phyloP scores from a whole-genome alignment of 35 echinoderm and acorn worm species.

The Lytechinus variegatus region DNA sequence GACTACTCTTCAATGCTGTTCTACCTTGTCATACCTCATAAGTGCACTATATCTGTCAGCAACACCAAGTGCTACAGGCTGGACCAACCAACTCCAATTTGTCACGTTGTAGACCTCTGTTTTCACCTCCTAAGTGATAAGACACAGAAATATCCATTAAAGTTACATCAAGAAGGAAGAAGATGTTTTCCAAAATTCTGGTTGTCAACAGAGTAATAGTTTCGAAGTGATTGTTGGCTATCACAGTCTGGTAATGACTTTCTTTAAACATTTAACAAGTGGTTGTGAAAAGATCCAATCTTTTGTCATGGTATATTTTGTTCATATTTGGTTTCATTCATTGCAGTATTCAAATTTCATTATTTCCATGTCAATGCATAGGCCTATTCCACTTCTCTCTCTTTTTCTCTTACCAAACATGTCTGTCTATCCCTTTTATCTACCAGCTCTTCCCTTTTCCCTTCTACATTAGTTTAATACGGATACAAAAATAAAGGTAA shows the following conservation, averaged over 20 bases:
- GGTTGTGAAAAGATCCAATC: not conserved
- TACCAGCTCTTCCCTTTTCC: too few species aligned
- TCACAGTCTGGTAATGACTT: not conserved
- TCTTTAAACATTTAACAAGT: not conserved
- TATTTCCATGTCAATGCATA: not conserved
- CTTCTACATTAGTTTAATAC: not conserved
- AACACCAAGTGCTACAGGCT: not conserved
- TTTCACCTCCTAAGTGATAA: constrained; percentile 13
- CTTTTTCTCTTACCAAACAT: not conserved
- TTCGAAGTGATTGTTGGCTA: not conserved
- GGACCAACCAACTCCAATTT: constrained; percentile 10
- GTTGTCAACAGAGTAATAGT: not conserved
- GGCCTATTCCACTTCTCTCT: not conserved
- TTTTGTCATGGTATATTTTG: not conserved
- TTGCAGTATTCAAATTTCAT: not conserved
- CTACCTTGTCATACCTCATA: not conserved
- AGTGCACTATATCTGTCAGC: not conserved
- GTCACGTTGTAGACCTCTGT: not conserved
- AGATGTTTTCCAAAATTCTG: not conserved
- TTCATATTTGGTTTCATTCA: not conserved
- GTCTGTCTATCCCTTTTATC: too few species aligned
- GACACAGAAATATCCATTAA: not conserved
- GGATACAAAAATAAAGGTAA: not conserved
- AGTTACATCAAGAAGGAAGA: not conserved
- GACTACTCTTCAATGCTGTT: not conserved